Base-by-base conservation (phyloP, 2,797 vertebrate genomes). In the Enteromius afrohamiltoni region DNA sequence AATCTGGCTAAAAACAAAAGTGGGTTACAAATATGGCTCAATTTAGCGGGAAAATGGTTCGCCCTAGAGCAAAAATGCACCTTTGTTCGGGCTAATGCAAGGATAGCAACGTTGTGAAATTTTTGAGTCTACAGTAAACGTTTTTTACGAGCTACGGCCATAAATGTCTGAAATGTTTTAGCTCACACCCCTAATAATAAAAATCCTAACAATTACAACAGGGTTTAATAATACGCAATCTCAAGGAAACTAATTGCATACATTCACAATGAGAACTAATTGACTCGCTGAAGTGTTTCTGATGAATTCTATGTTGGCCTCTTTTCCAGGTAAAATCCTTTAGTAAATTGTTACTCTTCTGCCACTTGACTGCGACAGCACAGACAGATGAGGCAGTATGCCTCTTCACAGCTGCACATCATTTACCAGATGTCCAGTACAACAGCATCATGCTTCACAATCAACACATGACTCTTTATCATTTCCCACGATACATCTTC, bases 321-420 rank as follows among this genome's bases (percentile, higher is more conserved):
- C 4, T 7, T 34, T 6, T 82, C 45, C 40, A 62, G 7, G 7
- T 34, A 47, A 16, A 60, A 26, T n/a, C 3, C 5, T 67, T 73
- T 75, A 16, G 31, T 26, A 53, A 76, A 82, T 3, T 31, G 62
- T 67, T 67, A 3, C 45, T 47, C 23, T 65, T 53, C 45, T 45
- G 3, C 55, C 53, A 78, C 45, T 77, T 58, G 40, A 73, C 45
- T 13, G 49, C 49, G 17, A 3, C 45, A 17, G 62, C 47, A 47
- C 75, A 81, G 51, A 74, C 71, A 58, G 75, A 70, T 34, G n/a
- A 1, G 13, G 2, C 11, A 4, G n/a, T 78, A 62, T 73, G n/a
- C 37, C 70, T 79, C 47, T 60, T 68, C 71, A 69, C 60, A 49
- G 37, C 69, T 16, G 42, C 29, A 26, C 51, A 58, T 87, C 67